Evolutionary conservation across 2,113 vertebrate genomes (phyloP), one percentile per base, ranked within the genome.

Genomic region (Orthonyx spaldingii): DNA sequence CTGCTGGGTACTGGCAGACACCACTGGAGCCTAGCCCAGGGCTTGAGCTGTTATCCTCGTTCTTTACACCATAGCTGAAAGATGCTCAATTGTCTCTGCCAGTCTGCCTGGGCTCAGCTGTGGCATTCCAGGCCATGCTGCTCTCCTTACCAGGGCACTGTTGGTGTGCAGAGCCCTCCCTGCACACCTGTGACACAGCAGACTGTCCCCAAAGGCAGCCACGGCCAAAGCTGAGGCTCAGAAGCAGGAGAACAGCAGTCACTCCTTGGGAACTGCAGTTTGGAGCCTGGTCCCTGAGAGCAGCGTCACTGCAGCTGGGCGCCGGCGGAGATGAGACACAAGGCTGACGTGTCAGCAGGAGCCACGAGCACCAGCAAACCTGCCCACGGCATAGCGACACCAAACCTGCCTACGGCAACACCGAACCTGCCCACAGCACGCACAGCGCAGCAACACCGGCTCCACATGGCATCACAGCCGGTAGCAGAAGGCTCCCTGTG

Each of bases 61-160:
- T 56, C 61, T 42, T 42, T 5, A 33, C 39, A 17, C 14, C 1
- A 0, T 0, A 14, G 26, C 3, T 35, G 16, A 49, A 8, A 49
- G 47, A 46, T 6, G 12, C 42, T n/a, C 16, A 2, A 0, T 1
- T 69, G 15, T 23, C 64, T 39, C 0, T 8, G 37, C 18, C 57
- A 39, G 52, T n/a, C 12, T 9, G 12, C 42, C 18, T 1, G 0
- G 57, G 30, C 55, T 50, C 13, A 7, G 28, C 0, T 3, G 0
- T 1, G 20, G 65, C 39, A 13, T 2, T 13, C 39, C 14, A 41
- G 23, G 16, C 18, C 21, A 23, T 0, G 0, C 35, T 1, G 4
- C 47, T 22, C 33, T 30, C 46, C 76, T 30, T 8, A 11, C 3
- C 63, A 9, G 19, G 11, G 44, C 6, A 35, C 33, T 32, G 1